Conservation (phyloP, 2,113 vertebrate species). For the Phalacrocorax brasilianus region DNA sequence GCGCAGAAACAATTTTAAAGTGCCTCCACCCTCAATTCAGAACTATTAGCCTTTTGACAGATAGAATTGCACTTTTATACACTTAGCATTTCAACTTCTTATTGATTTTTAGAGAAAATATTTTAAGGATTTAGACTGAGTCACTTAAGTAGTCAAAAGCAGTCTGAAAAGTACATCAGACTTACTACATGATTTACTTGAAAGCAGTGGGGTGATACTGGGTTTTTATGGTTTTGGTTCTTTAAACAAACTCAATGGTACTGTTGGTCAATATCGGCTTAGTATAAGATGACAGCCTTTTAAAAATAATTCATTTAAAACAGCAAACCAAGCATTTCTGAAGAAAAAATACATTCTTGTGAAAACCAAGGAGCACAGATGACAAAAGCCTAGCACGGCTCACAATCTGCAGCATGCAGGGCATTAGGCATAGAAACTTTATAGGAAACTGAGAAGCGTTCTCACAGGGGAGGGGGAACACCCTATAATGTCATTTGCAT, state of each 20-base stretch:
- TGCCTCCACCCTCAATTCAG: neutral
- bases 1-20: neutral
- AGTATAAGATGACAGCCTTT: neutral
- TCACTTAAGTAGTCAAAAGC: neutral
- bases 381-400: neutral
- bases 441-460: neutral
- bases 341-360: neutral
- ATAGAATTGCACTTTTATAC: neutral
- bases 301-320: neutral
- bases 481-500: accelerated
- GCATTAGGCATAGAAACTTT: neutral
- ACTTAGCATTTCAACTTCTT: neutral
- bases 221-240: neutral
- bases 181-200: neutral
- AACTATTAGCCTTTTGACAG: neutral
- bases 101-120: neutral
- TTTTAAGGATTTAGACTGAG: neutral
- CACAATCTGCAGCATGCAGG: neutral
- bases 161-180: neutral
- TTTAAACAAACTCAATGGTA: neutral
- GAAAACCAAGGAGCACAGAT: neutral
- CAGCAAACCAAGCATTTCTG: neutral
- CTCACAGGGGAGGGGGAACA: neutral
- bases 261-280: neutral
- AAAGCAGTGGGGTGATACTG: neutral